Evolutionary conservation across 2,888 invertebrate species (phyloP).

Genomic region (Andrena bicolor): DNA sequence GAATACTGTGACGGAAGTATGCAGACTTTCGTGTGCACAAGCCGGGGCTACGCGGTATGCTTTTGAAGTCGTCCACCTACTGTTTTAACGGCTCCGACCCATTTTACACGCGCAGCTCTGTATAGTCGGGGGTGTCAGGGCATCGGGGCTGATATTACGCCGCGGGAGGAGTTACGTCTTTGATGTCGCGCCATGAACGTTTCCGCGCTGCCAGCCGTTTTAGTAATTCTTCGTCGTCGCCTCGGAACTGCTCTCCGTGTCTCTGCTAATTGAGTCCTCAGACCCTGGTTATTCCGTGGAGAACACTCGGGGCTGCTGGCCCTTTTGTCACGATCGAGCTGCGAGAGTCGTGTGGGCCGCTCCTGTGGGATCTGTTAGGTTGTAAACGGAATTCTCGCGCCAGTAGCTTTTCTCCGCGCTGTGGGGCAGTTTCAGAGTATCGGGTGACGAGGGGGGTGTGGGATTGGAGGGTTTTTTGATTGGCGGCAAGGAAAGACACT

Average conservation of each 20-base stretch:
- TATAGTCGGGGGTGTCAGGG: constrained; percentile 15
- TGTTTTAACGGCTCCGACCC: constrained; percentile 48
- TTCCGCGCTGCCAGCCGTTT: constrained; percentile 41
- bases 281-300: constrained; percentile 23
- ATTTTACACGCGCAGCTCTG: constrained; percentile 34
- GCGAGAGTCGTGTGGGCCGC: not conserved
- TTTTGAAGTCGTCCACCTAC: constrained; percentile 64
- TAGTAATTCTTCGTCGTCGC: constrained; percentile 40
- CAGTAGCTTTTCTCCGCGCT: too few relatives aligned
- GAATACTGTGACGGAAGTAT: constrained; percentile 56
- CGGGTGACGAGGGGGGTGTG: too few relatives aligned
- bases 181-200: constrained; percentile 50
- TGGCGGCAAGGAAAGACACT: too few relatives aligned
- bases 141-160: constrained; percentile 43
- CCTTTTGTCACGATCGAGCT: constrained; percentile 29
- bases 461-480: too few relatives aligned
- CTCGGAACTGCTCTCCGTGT: constrained; percentile 2
- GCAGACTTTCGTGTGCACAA: constrained; percentile 57
- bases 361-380: constrained; percentile 2
- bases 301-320: not conserved
- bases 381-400: constrained; percentile 6
- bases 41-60: constrained; percentile 55
- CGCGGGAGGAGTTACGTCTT: constrained; percentile 54
- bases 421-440: too few relatives aligned
- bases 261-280: constrained; percentile 51